Evolutionary conservation across 1,140 invertebrate genomes (phyloP).

Genomic region (Hydropsyche tenuis): DNA sequence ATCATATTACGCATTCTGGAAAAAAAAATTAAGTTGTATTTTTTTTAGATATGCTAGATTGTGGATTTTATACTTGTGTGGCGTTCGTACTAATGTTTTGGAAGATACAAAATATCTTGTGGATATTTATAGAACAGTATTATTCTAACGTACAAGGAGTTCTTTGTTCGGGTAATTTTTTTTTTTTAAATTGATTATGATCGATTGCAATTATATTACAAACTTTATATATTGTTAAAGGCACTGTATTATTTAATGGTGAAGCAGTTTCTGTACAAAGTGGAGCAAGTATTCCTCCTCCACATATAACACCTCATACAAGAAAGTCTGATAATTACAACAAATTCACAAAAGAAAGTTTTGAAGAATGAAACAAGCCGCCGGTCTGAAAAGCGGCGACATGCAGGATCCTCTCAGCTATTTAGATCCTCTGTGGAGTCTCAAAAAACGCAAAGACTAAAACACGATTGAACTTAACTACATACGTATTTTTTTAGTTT

Average conservation of each 20-base stretch:
- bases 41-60: constrained; percentile 57
- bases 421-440: constrained; percentile 66
- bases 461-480: background rate
- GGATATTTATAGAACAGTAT: constrained; percentile 57
- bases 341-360: constrained; percentile 61
- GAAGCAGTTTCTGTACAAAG: constrained; percentile 57
- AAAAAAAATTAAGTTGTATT: background rate
- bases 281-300: constrained; percentile 54
- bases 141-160: constrained; percentile 61
- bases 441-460: constrained; percentile 58
- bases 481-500: constrained; percentile 4
- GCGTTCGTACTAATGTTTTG: constrained; percentile 56
- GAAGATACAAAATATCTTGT: constrained; percentile 59
- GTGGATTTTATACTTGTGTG: constrained; percentile 55
- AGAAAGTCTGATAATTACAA: constrained; percentile 35
- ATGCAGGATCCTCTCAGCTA: constrained; percentile 66
- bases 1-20: background rate
- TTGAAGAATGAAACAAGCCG: constrained; percentile 61
- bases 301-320: constrained; percentile 50
- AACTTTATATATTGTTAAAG: constrained; percentile 47
- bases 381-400: constrained; percentile 59
- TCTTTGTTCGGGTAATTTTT: constrained; percentile 57
- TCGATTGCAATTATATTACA: background rate
- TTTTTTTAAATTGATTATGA: constrained; percentile 16
- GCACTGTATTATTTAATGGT: constrained; percentile 59